phyloP scores from a whole-genome alignment of 1,140 invertebrate genomes.

The Drosophila sturtevanti region DNA sequence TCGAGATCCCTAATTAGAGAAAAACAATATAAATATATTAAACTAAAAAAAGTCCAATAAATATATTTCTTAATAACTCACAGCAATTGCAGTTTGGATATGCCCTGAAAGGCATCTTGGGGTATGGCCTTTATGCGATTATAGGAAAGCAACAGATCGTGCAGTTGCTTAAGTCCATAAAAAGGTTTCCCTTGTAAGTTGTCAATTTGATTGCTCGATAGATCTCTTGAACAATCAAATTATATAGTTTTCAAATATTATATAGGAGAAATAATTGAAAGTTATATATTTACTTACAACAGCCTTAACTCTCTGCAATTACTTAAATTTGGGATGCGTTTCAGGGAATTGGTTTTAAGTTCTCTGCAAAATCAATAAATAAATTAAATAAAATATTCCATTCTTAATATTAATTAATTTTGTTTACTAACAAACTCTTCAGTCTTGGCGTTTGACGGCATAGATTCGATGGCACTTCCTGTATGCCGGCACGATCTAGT shows the following conservation, averaged over 20 bases:
- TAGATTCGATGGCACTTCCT: slow-evolving; percentile 88
- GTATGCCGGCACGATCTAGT: slow-evolving; percentile 91
- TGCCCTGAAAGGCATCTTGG: slow-evolving; percentile 90
- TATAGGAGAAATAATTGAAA: not conserved
- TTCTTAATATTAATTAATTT: not conserved
- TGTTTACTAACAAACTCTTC: slow-evolving; percentile 91
- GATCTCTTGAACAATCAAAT: slow-evolving; percentile 86
- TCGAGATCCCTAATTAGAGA: slow-evolving; percentile 89
- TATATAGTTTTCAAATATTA: not conserved
- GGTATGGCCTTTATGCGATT: slow-evolving; percentile 91
- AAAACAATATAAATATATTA: not conserved
- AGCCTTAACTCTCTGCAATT: slow-evolving; percentile 90
- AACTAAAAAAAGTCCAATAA: not conserved
- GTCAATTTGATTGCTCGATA: slow-evolving; percentile 92
- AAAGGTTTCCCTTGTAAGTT: slow-evolving; percentile 89
- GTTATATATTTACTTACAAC: slow-evolving; percentile 88
- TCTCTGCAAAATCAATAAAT: slow-evolving; percentile 86
- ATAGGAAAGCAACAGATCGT: slow-evolving; percentile 92
- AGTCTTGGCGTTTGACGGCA: slow-evolving; percentile 90
- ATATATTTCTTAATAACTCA: slow-evolving; percentile 84
- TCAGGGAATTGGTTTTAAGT: slow-evolving; percentile 91
- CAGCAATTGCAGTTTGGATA: slow-evolving; percentile 92
- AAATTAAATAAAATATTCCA: not conserved
- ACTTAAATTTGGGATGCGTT: slow-evolving; percentile 87
- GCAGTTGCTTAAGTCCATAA: slow-evolving; percentile 87